phyloP scores from a whole-genome alignment of 2,797 vertebrate species.

The Vireo griseus region DNA sequence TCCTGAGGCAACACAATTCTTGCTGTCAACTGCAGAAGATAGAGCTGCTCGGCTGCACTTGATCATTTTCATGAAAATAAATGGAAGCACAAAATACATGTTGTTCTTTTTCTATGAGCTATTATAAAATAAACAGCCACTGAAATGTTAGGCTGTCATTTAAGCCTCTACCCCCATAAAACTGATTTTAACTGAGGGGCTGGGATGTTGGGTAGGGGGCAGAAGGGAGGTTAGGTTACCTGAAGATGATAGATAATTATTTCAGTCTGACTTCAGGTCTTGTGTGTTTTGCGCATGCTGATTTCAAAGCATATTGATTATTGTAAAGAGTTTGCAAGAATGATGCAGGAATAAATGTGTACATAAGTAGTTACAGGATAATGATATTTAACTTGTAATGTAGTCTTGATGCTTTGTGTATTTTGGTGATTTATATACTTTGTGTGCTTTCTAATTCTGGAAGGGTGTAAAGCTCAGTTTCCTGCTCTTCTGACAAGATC shows the following conservation, averaged over 20 bases:
- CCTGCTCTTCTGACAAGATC: background rate
- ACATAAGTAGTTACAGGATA: background rate
- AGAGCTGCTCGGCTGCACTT: background rate
- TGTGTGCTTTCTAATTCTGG: background rate
- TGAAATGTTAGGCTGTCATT: background rate
- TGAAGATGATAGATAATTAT: background rate
- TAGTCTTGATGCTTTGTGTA: background rate
- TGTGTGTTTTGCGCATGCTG: background rate
- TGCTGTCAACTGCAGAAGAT: background rate
- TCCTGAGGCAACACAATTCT: background rate
- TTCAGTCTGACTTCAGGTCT: background rate
- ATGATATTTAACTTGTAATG: background rate
- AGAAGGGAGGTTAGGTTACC: background rate
- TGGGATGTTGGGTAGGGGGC: background rate
- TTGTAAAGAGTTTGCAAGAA: background rate
- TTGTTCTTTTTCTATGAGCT: background rate
- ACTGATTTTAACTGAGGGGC: background rate
- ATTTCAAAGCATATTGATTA: background rate
- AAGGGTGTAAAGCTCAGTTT: background rate
- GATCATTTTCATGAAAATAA: background rate
- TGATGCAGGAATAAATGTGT: background rate
- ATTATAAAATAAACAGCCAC: background rate
- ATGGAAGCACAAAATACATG: background rate
- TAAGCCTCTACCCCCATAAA: background rate
- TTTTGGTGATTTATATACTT: background rate